Conservation (phyloP, 2,113 vertebrate species). For the Jaculus jaculus region DNA sequence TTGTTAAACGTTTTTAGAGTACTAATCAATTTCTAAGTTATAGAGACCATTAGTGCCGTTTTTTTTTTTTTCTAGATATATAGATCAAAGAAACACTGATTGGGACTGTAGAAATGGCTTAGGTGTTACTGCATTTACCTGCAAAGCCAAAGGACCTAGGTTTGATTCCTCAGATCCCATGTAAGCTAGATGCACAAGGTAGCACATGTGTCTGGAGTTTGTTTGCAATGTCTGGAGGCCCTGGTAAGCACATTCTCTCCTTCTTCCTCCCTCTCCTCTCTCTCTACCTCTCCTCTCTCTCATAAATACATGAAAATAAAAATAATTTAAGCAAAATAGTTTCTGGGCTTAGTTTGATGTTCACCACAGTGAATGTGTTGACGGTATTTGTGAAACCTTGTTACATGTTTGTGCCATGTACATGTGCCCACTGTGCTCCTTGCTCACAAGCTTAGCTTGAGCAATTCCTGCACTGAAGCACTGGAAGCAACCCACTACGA, state of each 20-base stretch:
- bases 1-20: not conserved
- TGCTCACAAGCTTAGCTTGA: not conserved
- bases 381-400: not conserved
- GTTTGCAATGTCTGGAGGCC: too few relatives aligned
- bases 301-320: too few relatives aligned
- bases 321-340: not conserved
- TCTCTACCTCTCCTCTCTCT: too few relatives aligned
- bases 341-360: not conserved
- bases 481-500: not conserved
- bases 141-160: too few relatives aligned
- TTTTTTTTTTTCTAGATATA: not conserved
- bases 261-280: too few relatives aligned
- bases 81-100: not conserved
- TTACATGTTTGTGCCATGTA: not conserved
- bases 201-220: too few relatives aligned
- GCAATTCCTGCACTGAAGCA: not conserved
- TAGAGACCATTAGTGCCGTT: not conserved
- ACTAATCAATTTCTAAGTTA: slow-evolving; percentile 9
- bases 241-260: too few relatives aligned
- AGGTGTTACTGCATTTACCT: too few relatives aligned
- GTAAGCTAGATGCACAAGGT: too few relatives aligned
- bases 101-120: too few relatives aligned
- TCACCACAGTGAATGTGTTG: not conserved
- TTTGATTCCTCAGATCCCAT: too few relatives aligned
- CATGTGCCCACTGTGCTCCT: not conserved